Percentiles rank a stretch among this genome's conserved stretches.
Evolutionary conservation across 2,797 vertebrate genomes (phyloP).

Genomic region (Antennarius maculatus): DNA sequence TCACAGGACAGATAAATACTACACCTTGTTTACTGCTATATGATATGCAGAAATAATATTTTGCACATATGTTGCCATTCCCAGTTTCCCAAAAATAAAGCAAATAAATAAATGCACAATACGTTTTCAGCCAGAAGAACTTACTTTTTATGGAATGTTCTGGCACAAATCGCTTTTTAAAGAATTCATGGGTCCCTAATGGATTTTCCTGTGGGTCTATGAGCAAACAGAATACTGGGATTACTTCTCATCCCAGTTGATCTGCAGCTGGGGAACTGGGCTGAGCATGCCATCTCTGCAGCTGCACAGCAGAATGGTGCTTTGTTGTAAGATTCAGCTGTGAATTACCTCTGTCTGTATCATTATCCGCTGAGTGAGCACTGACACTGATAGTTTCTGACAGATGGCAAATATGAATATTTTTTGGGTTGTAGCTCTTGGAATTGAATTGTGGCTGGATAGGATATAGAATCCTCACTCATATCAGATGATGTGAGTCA

Average conservation of each 20-base stretch:
- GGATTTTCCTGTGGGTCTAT: conserved; percentile 26
- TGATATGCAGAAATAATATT: neutral
- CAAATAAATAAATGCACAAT: neutral
- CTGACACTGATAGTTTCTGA: conserved; percentile 3
- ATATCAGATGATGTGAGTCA: neutral
- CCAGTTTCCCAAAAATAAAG: neutral
- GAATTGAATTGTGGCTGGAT: neutral
- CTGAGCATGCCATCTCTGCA: conserved; percentile 8
- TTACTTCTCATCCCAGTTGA: conserved; percentile 15
- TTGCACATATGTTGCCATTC: neutral
- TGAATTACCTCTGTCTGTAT: conserved; percentile 9
- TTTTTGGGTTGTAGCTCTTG: neutral
- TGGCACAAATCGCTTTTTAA: conserved; percentile 23
- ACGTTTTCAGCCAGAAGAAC: neutral
- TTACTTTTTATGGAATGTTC: conserved; percentile 36
- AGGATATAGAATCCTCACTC: neutral
- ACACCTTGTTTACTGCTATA: neutral
- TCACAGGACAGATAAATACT: neutral
- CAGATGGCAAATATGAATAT: conserved; percentile 1
- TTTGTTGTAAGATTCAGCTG: conserved; percentile 8
- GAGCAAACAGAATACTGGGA: conserved; percentile 21
- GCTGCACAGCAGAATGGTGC: conserved; percentile 3
- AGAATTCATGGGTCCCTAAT: conserved; percentile 8
- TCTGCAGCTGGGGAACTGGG: conserved; percentile 6
- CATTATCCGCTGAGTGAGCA: neutral